Percentiles rank a stretch among this genome's conserved stretches.
Conservation (phyloP, 2,888 invertebrate species). For the Opisthograptis luteolata region DNA sequence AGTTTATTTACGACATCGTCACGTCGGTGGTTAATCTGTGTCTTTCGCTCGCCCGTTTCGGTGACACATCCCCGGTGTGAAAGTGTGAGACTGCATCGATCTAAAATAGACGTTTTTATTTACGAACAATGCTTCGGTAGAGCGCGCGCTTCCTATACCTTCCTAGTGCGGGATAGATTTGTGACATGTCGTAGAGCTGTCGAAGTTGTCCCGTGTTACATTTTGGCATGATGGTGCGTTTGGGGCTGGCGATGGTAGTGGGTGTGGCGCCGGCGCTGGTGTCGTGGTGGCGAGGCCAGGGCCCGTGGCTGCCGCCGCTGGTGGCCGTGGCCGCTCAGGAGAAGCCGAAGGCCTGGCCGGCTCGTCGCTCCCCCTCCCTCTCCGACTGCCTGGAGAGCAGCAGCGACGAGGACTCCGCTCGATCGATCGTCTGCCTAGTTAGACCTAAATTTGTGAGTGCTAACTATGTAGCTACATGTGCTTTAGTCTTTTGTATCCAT, state of each 20-base stretch:
- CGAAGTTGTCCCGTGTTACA: constrained; percentile 23
- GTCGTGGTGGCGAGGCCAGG: constrained; percentile 78
- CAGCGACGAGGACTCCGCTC: constrained; percentile 77
- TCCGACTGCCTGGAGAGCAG: constrained; percentile 79
- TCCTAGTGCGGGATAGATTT: constrained; percentile 48
- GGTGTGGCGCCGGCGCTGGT: constrained; percentile 80
- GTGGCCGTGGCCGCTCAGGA: constrained; percentile 50
- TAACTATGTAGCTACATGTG: neutral
- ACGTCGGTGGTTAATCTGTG: constrained; percentile 60
- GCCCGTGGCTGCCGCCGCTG: constrained; percentile 58
- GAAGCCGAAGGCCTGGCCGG: constrained; percentile 65
- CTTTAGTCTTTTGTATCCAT: neutral
- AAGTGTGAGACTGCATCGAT: constrained; percentile 66
- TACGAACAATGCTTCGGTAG: constrained; percentile 60
- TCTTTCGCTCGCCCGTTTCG: constrained; percentile 55
- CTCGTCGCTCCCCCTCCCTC: constrained; percentile 72
- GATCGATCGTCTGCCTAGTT: constrained; percentile 76
- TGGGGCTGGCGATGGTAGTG: constrained; percentile 80
- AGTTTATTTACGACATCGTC: constrained; percentile 46
- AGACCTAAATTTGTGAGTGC: constrained; percentile 76
- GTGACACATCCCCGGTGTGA: constrained; percentile 64
- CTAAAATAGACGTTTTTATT: constrained; percentile 73
- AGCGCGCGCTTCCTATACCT: constrained; percentile 51
- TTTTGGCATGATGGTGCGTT: constrained; percentile 66
- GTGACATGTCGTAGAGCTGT: constrained; percentile 37